Percentiles rank a stretch among this genome's conserved stretches.
phyloP scores from a whole-genome alignment of 1,140 invertebrate genomes.

The Aricia agestis region DNA sequence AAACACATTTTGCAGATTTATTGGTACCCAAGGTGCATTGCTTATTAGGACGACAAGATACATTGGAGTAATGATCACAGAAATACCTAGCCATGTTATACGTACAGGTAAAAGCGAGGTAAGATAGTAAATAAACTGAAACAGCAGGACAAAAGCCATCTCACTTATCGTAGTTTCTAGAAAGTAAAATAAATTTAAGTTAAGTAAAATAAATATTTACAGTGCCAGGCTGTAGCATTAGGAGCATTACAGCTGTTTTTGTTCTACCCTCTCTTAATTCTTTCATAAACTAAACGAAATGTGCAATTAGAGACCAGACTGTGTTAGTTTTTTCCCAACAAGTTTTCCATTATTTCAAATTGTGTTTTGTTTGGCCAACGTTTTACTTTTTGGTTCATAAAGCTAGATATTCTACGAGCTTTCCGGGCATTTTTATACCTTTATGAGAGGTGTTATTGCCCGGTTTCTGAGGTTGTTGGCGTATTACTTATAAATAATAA shows the following conservation, averaged over 20 bases:
- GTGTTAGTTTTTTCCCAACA: constrained; percentile 7
- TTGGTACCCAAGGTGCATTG: too few species aligned
- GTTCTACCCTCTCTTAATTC: constrained; percentile 5
- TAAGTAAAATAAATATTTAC: constrained; percentile 9
- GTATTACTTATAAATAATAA: too few species aligned
- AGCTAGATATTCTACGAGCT: neutral
- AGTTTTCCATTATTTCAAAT: neutral
- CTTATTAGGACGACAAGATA: too few species aligned
- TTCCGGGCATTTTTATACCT: too few species aligned
- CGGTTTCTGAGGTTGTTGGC: too few species aligned
- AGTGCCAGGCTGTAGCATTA: neutral
- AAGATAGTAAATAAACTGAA: too few species aligned
- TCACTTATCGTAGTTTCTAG: neutral
- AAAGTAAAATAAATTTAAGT: neutral
- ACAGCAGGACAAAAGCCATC: neutral
- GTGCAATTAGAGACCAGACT: constrained; percentile 10
- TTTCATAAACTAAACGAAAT: constrained; percentile 29
- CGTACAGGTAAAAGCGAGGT: too few species aligned
- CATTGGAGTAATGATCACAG: too few species aligned
- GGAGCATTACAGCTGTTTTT: neutral
- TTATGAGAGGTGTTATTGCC: too few species aligned
- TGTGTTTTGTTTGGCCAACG: neutral
- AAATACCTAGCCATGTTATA: too few species aligned
- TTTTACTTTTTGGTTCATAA: neutral
- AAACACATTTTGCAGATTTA: too few species aligned